Conservation (phyloP, 2,797 vertebrate species). For the Etheostoma perlongum region DNA sequence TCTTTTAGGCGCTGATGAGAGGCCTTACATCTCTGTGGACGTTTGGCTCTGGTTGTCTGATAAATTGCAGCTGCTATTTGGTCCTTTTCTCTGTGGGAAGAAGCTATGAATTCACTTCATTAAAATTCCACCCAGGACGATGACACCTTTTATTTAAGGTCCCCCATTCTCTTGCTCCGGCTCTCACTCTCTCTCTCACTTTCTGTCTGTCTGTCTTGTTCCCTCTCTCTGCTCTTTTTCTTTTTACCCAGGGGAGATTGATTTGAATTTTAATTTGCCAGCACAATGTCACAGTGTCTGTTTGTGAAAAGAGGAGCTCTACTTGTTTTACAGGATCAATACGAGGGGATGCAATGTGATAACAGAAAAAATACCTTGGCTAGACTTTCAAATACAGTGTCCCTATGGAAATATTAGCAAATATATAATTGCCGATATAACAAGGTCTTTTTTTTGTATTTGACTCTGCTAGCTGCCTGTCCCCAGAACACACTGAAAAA, state of each 20-base stretch:
- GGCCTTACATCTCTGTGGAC: constrained; percentile 26
- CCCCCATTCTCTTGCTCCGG: constrained; percentile 29
- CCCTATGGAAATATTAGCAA: constrained; percentile 37
- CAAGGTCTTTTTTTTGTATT: constrained; percentile 39
- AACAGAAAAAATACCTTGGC: constrained; percentile 39
- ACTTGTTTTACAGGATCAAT: constrained; percentile 70
- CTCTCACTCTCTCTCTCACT: background rate
- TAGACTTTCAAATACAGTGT: constrained; percentile 15
- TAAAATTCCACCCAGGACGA: constrained; percentile 67
- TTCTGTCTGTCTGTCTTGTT: background rate
- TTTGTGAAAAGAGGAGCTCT: constrained; percentile 65
- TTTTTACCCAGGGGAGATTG: constrained; percentile 54
- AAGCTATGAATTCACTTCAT: constrained; percentile 64
- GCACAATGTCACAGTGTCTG: constrained; percentile 65
- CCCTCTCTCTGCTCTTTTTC: constrained; percentile 21
- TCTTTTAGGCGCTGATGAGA: constrained; percentile 30
- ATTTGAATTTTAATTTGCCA: constrained; percentile 67
- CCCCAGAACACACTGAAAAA: too few species aligned
- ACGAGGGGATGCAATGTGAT: constrained; percentile 54
- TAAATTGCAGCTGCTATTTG: constrained; percentile 57
- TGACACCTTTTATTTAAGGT: constrained; percentile 71
- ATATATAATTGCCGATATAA: constrained; percentile 18
- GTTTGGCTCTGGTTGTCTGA: constrained; percentile 58
- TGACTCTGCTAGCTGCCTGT: background rate
- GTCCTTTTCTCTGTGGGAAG: constrained; percentile 33